Conservation (phyloP, 2,888 invertebrate species). For the Atherix ibis region DNA sequence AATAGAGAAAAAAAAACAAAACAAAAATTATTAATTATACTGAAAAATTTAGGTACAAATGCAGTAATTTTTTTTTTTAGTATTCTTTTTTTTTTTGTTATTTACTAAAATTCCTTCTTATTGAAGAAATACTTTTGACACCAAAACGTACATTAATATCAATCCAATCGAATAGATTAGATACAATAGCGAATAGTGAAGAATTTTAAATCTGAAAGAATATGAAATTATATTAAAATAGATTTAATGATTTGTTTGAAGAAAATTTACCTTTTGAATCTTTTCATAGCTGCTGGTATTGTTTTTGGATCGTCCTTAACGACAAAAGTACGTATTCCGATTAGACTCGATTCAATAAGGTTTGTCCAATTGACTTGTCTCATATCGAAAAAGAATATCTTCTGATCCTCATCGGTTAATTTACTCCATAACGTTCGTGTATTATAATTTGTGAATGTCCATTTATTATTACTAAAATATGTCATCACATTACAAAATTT, state of each 20-base stretch:
- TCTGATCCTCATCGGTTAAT: slow-evolving; percentile 28
- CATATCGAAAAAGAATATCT: slow-evolving; percentile 60
- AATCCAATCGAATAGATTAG: slow-evolving; percentile 7
- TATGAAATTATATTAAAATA: slow-evolving; percentile 2
- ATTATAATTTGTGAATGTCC: slow-evolving; percentile 52
- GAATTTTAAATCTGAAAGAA: slow-evolving; percentile 11
- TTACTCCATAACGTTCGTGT: slow-evolving; percentile 31
- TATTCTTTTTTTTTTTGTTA: no score
- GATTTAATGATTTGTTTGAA: not conserved
- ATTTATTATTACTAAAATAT: slow-evolving; percentile 60
- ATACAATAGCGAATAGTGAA: slow-evolving; percentile 12
- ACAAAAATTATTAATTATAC: no score
- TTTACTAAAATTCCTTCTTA: not conserved
- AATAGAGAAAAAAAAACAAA: no score
- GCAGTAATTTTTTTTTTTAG: no score
- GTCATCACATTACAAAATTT: slow-evolving; percentile 55
- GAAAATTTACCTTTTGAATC: slow-evolving; percentile 41
- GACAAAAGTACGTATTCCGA: slow-evolving; percentile 57
- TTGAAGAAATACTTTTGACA: slow-evolving; percentile 8
- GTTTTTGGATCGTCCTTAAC: slow-evolving; percentile 61
- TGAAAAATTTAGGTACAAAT: no score
- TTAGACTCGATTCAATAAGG: slow-evolving; percentile 37
- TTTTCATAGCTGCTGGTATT: slow-evolving; percentile 43
- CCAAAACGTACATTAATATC: slow-evolving; percentile 8
- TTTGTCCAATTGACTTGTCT: slow-evolving; percentile 48